Conservation (phyloP, 1,140 invertebrate genomes). For the Drosophila pseudoananassae region DNA sequence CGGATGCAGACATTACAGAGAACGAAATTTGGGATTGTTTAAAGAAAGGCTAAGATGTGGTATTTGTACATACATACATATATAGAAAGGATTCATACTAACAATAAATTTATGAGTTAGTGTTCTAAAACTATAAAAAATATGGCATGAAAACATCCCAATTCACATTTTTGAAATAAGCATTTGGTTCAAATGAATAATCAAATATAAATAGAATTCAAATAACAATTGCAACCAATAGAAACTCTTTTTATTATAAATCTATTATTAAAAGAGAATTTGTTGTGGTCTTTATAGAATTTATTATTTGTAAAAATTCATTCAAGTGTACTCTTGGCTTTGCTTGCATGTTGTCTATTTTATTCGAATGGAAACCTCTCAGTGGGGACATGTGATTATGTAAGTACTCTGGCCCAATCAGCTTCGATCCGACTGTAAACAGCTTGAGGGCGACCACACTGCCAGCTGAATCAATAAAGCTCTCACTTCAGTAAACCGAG, state of each 20-base stretch:
- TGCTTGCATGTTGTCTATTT: slow-evolving; percentile 26
- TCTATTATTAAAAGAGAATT: not conserved
- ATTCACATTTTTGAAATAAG: too few relatives aligned
- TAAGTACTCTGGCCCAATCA: slow-evolving; percentile 17
- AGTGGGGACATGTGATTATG: slow-evolving; percentile 29
- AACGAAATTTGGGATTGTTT: not conserved
- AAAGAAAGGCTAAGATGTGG: too few relatives aligned
- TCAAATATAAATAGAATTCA: too few relatives aligned
- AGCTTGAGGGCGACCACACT: slow-evolving; percentile 12
- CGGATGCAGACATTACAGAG: not conserved
- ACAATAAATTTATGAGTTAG: too few relatives aligned
- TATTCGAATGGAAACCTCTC: not conserved
- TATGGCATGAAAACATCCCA: too few relatives aligned
- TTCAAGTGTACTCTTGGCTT: slow-evolving; percentile 1
- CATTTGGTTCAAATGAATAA: too few relatives aligned
- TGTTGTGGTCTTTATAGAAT: too few relatives aligned
- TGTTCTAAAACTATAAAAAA: too few relatives aligned
- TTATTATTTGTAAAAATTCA: too few relatives aligned
- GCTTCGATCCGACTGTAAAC: slow-evolving; percentile 5
- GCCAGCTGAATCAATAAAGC: slow-evolving; percentile 35
- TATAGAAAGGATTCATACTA: too few relatives aligned
- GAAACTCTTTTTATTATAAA: not conserved
- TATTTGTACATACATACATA: too few relatives aligned
- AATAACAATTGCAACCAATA: not conserved
- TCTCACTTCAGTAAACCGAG: slow-evolving; percentile 9